Percentiles rank a stretch among this genome's conserved stretches.
Conservation (phyloP, 2,888 invertebrate genomes). For the Gastracanthus pulcherrimus region DNA sequence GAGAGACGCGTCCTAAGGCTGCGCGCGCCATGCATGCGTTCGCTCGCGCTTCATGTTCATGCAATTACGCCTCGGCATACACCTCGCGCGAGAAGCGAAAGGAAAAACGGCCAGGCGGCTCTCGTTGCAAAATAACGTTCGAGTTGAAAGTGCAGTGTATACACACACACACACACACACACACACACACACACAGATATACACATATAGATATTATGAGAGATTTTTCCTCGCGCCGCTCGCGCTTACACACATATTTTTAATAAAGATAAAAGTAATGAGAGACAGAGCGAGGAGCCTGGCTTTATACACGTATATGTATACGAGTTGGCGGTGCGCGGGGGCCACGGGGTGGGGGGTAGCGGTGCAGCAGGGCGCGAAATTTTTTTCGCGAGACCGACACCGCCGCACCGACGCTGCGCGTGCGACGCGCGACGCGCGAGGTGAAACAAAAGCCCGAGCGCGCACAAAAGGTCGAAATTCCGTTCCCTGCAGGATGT, state of each 20-base stretch:
- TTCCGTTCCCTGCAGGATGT: neutral
- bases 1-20: neutral
- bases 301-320: too few relatives aligned
- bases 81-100: too few relatives aligned
- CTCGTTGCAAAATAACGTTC: neutral
- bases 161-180: too few relatives aligned
- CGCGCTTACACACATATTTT: neutral
- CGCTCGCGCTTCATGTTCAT: neutral
- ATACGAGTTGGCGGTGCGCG: too few relatives aligned
- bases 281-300: neutral
- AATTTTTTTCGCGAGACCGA: neutral
- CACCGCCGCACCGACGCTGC: neutral
- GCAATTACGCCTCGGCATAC: conserved; percentile 2
- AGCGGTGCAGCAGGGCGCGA: neutral
- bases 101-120: neutral
- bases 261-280: conserved; percentile 13
- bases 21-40: too few relatives aligned
- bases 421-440: neutral
- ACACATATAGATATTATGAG: neutral
- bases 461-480: conserved; percentile 26
- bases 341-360: too few relatives aligned
- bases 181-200: too few relatives aligned
- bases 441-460: neutral
- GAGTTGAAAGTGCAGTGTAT: conserved; percentile 4
- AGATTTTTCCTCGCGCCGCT: conserved; percentile 10